A percentile compares a stretch with the other conserved stretches of the same genome.
phyloP scores from a whole-genome alignment of 2,113 vertebrate genomes.

The Coturnix japonica region DNA sequence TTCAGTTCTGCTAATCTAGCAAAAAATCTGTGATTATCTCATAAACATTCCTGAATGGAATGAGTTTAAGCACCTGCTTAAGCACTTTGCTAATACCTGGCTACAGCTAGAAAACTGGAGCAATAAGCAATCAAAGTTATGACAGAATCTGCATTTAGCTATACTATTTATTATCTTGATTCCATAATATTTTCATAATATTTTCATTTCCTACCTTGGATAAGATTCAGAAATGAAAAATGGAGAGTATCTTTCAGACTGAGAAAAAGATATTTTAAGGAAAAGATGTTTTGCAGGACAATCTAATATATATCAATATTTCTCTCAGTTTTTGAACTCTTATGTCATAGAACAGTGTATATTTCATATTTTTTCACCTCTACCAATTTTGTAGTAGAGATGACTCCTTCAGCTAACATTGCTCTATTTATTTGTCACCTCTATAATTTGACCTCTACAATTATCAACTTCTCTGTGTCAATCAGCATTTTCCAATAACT shows the following conservation, averaged over 20 bases:
- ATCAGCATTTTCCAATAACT: background rate
- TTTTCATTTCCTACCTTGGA: background rate
- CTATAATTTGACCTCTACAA: background rate
- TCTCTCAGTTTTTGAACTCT: background rate
- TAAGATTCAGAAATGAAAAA: background rate
- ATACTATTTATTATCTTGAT: background rate
- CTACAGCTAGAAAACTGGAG: background rate
- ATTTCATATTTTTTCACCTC: background rate
- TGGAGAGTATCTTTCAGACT: background rate
- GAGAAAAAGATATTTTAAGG: background rate
- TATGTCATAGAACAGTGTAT: background rate
- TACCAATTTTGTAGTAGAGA: background rate
- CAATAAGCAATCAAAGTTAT: background rate
- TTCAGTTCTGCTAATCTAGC: background rate
- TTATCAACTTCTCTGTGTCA: background rate
- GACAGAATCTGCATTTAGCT: background rate
- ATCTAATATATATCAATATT: background rate
- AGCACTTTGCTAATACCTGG: background rate
- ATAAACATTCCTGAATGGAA: background rate
- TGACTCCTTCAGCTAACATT: background rate
- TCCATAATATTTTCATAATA: background rate
- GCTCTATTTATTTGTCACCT: background rate
- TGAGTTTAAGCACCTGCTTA: background rate
- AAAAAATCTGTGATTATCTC: background rate
- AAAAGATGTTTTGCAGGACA: background rate